Percentiles rank a stretch among this genome's conserved stretches.
These are phyloP conservation scores for Delphinus delphis DNA, from an alignment of 2,113 vertebrate species.

Conservation along the genomic window DNA sequence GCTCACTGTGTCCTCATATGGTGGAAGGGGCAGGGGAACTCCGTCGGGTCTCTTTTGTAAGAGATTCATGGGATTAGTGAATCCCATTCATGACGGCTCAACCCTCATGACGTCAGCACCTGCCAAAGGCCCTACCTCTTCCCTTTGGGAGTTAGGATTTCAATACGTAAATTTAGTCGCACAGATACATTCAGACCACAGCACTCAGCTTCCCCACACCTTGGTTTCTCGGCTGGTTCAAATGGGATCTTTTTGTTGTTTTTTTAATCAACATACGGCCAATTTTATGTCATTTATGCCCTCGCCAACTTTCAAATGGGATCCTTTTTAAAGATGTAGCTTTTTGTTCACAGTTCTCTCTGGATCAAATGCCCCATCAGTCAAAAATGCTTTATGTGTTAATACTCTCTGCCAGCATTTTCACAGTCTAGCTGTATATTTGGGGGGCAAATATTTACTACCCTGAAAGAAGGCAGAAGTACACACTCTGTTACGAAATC, in stretches of 20 bases:
- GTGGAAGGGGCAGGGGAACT: neutral
- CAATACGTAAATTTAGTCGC: neutral
- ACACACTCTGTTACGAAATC: neutral
- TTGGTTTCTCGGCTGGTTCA: neutral
- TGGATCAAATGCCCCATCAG: neutral
- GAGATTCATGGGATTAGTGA: no score
- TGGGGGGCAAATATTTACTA: neutral
- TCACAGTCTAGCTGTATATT: neutral
- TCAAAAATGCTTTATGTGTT: neutral
- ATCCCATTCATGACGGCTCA: neutral
- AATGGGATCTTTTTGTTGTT: no score
- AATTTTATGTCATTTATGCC: no score
- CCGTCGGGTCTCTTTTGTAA: neutral
- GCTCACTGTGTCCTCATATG: neutral
- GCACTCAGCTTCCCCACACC: neutral
- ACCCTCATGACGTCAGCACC: neutral
- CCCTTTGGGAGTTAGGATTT: neutral
- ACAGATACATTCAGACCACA: neutral
- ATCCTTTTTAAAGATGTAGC: neutral
- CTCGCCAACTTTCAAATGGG: neutral
- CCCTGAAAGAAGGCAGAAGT: neutral
- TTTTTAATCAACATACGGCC: no score
- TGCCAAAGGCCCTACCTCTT: neutral
- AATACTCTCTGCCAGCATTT: neutral
- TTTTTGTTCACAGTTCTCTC: neutral